These are phyloP conservation scores for Campaea margaritaria DNA, from an alignment of 2,888 invertebrate species.

Conservation along the genomic window DNA sequence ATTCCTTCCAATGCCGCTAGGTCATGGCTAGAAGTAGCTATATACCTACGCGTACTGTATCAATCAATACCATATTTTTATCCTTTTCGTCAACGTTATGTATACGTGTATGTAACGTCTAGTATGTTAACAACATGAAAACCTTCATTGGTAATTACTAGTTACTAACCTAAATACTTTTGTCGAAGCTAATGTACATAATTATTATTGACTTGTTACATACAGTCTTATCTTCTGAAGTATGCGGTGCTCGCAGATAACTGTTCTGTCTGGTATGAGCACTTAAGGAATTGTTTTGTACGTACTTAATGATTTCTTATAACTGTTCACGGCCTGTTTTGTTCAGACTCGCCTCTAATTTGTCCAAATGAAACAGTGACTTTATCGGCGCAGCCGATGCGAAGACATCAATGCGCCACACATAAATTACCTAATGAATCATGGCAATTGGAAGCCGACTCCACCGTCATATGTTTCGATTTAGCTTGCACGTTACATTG, in stretches of 20 bases:
- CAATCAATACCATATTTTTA: too few relatives aligned
- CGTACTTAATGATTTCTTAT: slow-evolving; percentile 26
- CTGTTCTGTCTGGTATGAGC: slow-evolving; percentile 21
- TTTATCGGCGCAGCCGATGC: slow-evolving; percentile 27
- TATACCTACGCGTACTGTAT: too few relatives aligned
- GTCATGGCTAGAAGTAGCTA: too few relatives aligned
- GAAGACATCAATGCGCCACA: slow-evolving; percentile 44
- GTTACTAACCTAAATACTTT: slow-evolving; percentile 65
- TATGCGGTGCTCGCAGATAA: slow-evolving; percentile 47
- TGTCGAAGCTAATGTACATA: slow-evolving; percentile 64
- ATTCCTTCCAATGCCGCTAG: too few relatives aligned
- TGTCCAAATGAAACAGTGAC: slow-evolving; percentile 25
- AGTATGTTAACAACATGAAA: not conserved
- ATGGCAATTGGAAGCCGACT: slow-evolving; percentile 55
- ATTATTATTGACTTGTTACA: slow-evolving; percentile 53
- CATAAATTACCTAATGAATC: slow-evolving; percentile 64
- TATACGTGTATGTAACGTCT: not conserved
- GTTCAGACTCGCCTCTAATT: slow-evolving; percentile 15
- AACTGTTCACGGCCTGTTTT: slow-evolving; percentile 22
- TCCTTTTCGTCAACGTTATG: not conserved
- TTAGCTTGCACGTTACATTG: slow-evolving; percentile 48
- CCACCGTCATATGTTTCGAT: slow-evolving; percentile 59
- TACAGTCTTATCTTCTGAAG: slow-evolving; percentile 51
- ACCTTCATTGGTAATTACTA: slow-evolving; percentile 40
- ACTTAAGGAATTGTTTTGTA: slow-evolving; percentile 25